phyloP scores from a whole-genome alignment of 2,888 invertebrate genomes.

The Agrotis puta region DNA sequence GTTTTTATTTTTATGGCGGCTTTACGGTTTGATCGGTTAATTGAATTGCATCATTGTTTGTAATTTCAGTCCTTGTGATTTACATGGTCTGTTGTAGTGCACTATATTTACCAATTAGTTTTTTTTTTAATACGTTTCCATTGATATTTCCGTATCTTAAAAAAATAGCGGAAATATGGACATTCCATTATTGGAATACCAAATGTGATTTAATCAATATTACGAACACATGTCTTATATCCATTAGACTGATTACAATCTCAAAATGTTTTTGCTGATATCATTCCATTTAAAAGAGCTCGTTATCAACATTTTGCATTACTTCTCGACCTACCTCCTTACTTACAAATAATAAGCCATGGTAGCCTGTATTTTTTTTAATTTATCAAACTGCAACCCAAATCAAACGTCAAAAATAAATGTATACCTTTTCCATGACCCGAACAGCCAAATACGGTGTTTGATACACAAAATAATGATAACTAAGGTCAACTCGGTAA shows the following conservation, averaged over 20 bases:
- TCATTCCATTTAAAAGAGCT: background rate
- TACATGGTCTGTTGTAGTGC: slow-evolving; percentile 34
- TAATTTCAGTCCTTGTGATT: slow-evolving; percentile 66
- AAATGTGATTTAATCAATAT: background rate
- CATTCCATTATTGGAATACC: background rate
- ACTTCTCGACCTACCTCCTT: background rate
- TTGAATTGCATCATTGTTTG: slow-evolving; percentile 82
- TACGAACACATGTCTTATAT: background rate
- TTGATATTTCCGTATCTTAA: background rate
- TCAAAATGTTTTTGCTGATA: background rate
- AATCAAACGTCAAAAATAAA: background rate
- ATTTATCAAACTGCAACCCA: slow-evolving; percentile 1
- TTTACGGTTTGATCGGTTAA: slow-evolving; percentile 80
- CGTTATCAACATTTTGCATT: background rate
- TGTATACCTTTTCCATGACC: no score
- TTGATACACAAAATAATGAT: background rate
- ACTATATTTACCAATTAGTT: background rate
- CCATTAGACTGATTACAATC: slow-evolving; percentile 2
- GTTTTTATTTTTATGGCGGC: slow-evolving; percentile 88
- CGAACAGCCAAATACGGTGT: background rate
- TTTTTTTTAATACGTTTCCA: background rate
- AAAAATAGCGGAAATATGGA: background rate
- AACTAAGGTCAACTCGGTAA: background rate
- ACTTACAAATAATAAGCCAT: background rate
- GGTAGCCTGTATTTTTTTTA: background rate